Base-by-base conservation (phyloP, 2,113 vertebrate species). In the Sarotherodon lohbergeri region DNA sequence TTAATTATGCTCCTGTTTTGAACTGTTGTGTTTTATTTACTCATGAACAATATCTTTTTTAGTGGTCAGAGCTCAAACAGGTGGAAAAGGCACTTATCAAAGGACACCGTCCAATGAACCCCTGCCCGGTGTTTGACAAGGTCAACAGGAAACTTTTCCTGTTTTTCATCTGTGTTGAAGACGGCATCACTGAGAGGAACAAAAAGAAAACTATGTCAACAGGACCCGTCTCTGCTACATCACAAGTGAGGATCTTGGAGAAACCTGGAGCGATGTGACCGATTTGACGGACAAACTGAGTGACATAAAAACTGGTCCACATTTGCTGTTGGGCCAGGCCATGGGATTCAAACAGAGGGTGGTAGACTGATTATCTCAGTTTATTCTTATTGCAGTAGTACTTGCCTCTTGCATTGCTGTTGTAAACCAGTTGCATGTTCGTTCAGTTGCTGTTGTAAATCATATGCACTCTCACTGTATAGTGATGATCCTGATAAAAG, bases 201-300 rank as follows among this genome's bases (percentile, higher is more conserved):
- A 52, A 1, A 50, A 0, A 54, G 1, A n/a, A 5, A 0, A n/a
- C 0, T 6, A 0, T 22, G 22, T 2, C 22, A 24, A 4, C 54
- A 24, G 6, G 22, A 56, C 22, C 11, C 1, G 0, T 56, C 54
- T 56, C 11, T 56, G 22, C 6, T 56, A 0, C 55, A 57, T 14
- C 24, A 57, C 24, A 27, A 57, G 22, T 22, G 0, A 22, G 0
- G 0, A 55, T 56, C 0, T 24, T 0, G 11, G 22, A 24, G 0
- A 7, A 56, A 0, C 22, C 55, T 27, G 55, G 6, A 57, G 0
- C 1, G 0, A 14, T 7, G 55, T 55, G 9, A 55, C 0, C 3
- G 0, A 55, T 55, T 55, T 55, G 52, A 55, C 3, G 0, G 0
- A 50, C 1, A 0, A 22, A 55, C 9, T 55, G 9, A 6, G 8